Base-by-base conservation (phyloP, 2,797 vertebrate genomes). In the Anguilla anguilla region DNA sequence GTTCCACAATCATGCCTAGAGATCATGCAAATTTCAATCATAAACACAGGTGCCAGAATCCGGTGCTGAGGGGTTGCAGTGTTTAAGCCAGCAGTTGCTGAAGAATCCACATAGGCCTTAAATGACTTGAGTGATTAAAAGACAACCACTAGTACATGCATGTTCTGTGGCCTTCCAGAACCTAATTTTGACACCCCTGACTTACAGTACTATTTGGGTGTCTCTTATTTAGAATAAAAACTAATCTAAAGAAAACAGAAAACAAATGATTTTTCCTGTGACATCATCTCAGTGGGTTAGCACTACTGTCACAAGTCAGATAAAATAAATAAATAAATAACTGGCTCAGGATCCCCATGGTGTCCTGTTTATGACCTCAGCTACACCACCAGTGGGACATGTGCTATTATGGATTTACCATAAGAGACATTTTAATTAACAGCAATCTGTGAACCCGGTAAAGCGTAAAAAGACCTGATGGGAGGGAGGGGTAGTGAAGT, bases 311-410 rank as follows among this genome's bases (percentile, higher is more conserved):
- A 67, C 25, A 61, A 74, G 77, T 31, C 86, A 74, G 35, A 28
- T 69, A 91, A 87, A 92, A 90, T 90, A 90, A 69, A 35, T 35
- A 35, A 35, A 35, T 1, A 81, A 35, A 35, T 35, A 35, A 35
- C 35, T 88, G 83, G 25, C 43, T 11, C 72, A 55, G 53, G 43
- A 86, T 28, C n/a, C 46, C 67, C 39, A 82, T 87, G 49, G 59
- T 53, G 39, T 85, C 86, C 90, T 94, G 91, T 95, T 94, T 94
- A 90, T 90, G 83, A 81, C 43, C 35, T 61, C 15, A 83, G 85
- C 74, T 82, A 86, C 90, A 88, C 84, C 87, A 89, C 87, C 59
- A 87, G 22, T 87, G 88, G 85, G 46, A 31, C 39, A 69, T 72
- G 85, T 84, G 82, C 72, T 64, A 89, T 88, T 90, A 46, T 85